Evolutionary conservation across 2,113 vertebrate genomes (phyloP), one percentile per base, ranked within the genome.

Genomic region (Phoenicopterus ruber): DNA sequence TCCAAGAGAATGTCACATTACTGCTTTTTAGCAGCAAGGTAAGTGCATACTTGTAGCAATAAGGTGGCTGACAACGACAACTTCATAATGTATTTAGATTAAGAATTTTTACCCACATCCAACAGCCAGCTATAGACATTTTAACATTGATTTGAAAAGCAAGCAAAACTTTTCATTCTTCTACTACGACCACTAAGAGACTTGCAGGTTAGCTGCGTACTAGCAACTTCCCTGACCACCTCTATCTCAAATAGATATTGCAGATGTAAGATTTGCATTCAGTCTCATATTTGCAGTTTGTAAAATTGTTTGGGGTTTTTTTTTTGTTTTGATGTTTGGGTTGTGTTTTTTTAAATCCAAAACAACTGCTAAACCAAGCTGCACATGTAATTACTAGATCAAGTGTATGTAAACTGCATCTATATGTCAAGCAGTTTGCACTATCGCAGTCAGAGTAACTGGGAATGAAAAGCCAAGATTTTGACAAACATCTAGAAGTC

Each of bases 351-450:
- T 32, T 40, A 7, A 17, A 38, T 61, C 63, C 32, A 72, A 38
- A 94, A 31, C 14, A 49, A 63, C 9, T 42, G 29, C 16, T 61
- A 57, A 82, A n/a, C 6, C 7, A 55, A 83, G 40, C 6, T 80
- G 31, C 12, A 26, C 0, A 0, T 24, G 8, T 31, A 78, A 59
- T 71, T 58, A 42, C 29, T 29, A 62, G 11, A 70, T n/a, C 9
- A 65, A 38, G 10, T 1, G 6, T 14, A 50, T 29, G 26, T 6
- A 16, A 50, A 58, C 4, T 50, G 19, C 17, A 50, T 63, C 63
- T 58, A 0, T 54, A 36, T 15, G 2, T 79, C 62, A 69, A 82
- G 57, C 26, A 44, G 9, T 31, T 72, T 77, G 44, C 9, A 34
- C 26, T 47, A 29, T 24, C 71, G 28, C 34, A 29, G 44, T 42